phyloP scores from a whole-genome alignment of 2,797 vertebrate species.

The Somateria mollissima region DNA sequence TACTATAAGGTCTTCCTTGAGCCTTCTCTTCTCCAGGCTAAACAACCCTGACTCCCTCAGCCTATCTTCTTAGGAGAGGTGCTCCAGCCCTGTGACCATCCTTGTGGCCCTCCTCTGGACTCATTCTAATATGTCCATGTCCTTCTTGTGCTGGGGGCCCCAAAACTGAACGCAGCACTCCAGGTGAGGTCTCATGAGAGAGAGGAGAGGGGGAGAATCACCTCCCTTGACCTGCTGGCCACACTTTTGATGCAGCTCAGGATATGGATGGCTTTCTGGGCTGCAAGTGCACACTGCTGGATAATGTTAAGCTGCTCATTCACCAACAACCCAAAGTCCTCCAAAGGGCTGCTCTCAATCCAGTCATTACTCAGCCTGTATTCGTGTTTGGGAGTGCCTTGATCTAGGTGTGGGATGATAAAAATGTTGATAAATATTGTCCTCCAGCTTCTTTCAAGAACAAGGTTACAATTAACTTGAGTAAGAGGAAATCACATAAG shows the following conservation, averaged over 20 bases:
- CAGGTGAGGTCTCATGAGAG: too few species aligned
- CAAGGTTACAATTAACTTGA: background rate
- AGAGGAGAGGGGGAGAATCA: too few species aligned
- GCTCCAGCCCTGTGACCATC: background rate
- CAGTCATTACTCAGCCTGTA: background rate
- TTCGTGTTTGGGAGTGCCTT: background rate
- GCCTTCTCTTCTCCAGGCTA: background rate
- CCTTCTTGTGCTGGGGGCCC: background rate
- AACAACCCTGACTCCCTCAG: background rate
- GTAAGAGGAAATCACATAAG: background rate
- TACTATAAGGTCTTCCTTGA: background rate
- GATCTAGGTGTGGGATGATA: too few species aligned
- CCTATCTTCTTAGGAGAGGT: background rate
- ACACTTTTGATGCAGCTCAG: too few species aligned
- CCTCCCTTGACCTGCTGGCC: too few species aligned
- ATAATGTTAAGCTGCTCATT: too few species aligned
- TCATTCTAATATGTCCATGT: background rate
- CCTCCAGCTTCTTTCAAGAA: background rate
- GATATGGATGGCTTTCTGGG: too few species aligned
- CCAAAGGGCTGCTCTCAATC: background rate
- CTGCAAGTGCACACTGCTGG: too few species aligned
- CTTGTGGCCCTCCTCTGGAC: background rate
- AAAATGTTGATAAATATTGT: background rate
- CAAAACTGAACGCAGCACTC: background rate
- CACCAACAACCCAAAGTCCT: background rate